Conservation (phyloP, 2,888 invertebrate species). For the Pollenia labialis region DNA sequence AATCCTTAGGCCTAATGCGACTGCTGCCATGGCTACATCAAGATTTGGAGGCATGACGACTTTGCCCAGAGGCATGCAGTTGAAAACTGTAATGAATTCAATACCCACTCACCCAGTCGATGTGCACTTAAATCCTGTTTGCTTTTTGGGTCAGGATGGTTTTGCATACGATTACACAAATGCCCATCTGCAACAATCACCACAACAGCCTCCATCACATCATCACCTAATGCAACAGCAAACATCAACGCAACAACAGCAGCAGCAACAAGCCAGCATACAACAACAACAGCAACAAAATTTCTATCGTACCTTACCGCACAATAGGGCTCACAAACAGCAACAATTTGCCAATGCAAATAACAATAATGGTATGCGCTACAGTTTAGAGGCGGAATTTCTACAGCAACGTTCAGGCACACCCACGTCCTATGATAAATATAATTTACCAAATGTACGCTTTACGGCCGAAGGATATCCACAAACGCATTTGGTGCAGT, state of each 20-base stretch:
- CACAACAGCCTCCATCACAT: conserved; percentile 73
- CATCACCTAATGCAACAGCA: conserved; percentile 76
- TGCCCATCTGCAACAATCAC: conserved; percentile 81
- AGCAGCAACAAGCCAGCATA: conserved; percentile 76
- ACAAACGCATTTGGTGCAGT: conserved; percentile 80
- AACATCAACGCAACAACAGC: conserved; percentile 72
- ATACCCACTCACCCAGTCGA: conserved; percentile 87
- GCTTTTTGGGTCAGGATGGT: conserved; percentile 91
- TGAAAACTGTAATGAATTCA: conserved; percentile 81
- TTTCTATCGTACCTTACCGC: conserved; percentile 91
- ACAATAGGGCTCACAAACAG: conserved; percentile 86
- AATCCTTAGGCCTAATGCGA: conserved; percentile 78
- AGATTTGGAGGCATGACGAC: conserved; percentile 85
- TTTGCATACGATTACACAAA: conserved; percentile 86
- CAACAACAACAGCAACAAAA: conserved; percentile 81
- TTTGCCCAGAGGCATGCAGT: conserved; percentile 85
- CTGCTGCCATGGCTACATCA: conserved; percentile 74
- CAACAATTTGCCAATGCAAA: conserved; percentile 81
- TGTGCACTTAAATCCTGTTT: conserved; percentile 90
- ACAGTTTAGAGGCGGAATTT: conserved; percentile 88
- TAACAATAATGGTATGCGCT: conserved; percentile 86
- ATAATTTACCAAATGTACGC: conserved; percentile 86
- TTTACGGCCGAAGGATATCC: conserved; percentile 93
- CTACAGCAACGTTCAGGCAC: conserved; percentile 85
- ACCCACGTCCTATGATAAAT: conserved; percentile 85